Percentiles rank a stretch among this genome's conserved stretches.
Evolutionary conservation across 2,797 vertebrate species (phyloP).

Genomic region (Lacerta bilineata): DNA sequence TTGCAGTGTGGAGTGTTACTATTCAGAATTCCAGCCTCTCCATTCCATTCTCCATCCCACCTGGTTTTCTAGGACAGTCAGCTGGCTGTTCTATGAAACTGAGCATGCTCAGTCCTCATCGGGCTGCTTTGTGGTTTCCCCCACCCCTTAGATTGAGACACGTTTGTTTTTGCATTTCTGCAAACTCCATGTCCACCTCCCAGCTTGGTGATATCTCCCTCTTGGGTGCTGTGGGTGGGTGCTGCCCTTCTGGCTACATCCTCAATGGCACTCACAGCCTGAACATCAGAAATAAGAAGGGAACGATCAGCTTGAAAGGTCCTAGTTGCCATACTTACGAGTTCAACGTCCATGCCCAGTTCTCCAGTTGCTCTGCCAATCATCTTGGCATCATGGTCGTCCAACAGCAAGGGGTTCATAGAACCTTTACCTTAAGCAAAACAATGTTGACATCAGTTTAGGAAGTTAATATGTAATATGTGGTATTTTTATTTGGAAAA

Average conservation of each 20-base stretch:
- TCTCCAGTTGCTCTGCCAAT: conserved; percentile 70
- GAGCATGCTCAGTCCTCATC: background rate
- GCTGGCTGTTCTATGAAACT: too few species aligned
- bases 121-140: too few species aligned
- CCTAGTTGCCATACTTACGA: conserved; percentile 72
- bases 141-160: background rate
- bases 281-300: background rate
- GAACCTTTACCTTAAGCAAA: conserved; percentile 78
- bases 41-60: background rate
- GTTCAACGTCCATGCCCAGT: conserved; percentile 67
- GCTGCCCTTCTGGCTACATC: background rate
- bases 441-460: conserved; percentile 33
- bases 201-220: background rate
- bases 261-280: background rate
- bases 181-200: background rate
- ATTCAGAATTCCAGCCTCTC: too few species aligned
- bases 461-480: background rate
- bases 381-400: conserved; percentile 79
- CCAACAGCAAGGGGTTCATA: conserved; percentile 78
- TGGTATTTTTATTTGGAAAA: background rate
- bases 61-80: background rate
- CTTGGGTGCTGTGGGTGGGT: background rate
- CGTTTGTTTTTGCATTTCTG: background rate
- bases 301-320: background rate
- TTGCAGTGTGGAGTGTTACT: background rate